Conservation (phyloP, 1,140 invertebrate genomes). For the Pseudomyrmex gracilis region DNA sequence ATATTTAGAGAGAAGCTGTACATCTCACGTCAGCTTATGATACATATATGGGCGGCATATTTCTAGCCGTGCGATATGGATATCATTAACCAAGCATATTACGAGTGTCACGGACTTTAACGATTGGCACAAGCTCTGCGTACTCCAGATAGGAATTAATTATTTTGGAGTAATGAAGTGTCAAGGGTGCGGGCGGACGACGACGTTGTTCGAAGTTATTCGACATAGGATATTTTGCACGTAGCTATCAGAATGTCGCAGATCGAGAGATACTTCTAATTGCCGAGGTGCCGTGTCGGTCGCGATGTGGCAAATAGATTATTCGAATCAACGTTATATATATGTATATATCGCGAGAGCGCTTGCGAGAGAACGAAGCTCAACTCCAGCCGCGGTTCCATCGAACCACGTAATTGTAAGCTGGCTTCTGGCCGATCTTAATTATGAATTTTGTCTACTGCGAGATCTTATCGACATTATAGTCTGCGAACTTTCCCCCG, state of each 20-base stretch:
- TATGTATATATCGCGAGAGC: background rate
- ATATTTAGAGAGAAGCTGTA: slow-evolving; percentile 67
- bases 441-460: slow-evolving; percentile 51
- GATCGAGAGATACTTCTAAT: slow-evolving; percentile 62
- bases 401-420: slow-evolving; percentile 35
- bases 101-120: slow-evolving; percentile 74
- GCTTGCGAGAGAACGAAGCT: background rate
- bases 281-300: slow-evolving; percentile 30
- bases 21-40: slow-evolving; percentile 71
- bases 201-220: slow-evolving; percentile 70
- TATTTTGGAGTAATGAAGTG: slow-evolving; percentile 74
- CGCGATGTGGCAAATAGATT: slow-evolving; percentile 46
- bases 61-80: slow-evolving; percentile 60
- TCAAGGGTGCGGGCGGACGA: slow-evolving; percentile 58
- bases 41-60: slow-evolving; percentile 31
- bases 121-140: slow-evolving; percentile 63
- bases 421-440: slow-evolving; percentile 24
- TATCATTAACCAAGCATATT: slow-evolving; percentile 72
- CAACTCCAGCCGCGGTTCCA: background rate
- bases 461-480: slow-evolving; percentile 49
- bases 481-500: slow-evolving; percentile 43
- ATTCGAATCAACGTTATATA: slow-evolving; percentile 25
- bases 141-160: slow-evolving; percentile 72
- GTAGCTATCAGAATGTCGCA: slow-evolving; percentile 31
- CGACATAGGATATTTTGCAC: slow-evolving; percentile 68